Conservation (phyloP, 2,113 vertebrate genomes). For the Gambusia holbrooki region DNA sequence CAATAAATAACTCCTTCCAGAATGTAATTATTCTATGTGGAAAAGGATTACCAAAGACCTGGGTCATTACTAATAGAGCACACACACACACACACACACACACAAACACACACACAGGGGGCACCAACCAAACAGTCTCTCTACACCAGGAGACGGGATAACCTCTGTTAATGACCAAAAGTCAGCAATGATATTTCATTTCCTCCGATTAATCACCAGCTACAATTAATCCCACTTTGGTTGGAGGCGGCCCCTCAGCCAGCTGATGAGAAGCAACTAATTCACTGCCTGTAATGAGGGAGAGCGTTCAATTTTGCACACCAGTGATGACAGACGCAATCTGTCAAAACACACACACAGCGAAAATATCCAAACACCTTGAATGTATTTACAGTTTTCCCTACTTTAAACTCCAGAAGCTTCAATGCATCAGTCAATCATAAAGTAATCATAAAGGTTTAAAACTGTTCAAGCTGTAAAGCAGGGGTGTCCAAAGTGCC, state of each 20-base stretch:
- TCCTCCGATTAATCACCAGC: constrained; percentile 49
- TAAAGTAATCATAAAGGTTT: not conserved
- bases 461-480: not conserved
- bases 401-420: not conserved
- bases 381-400: not conserved
- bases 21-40: constrained; percentile 17
- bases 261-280: constrained; percentile 32
- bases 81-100: not conserved
- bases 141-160: constrained; percentile 10
- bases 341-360: not conserved
- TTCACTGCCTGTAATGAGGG: constrained; percentile 23
- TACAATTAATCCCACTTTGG: constrained; percentile 22
- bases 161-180: constrained; percentile 33
- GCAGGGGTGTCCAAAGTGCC: too few species aligned
- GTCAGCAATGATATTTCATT: constrained; percentile 39
- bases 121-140: constrained; percentile 1
- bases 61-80: not conserved
- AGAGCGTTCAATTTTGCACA: constrained; percentile 19
- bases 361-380: not conserved
- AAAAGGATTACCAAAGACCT: constrained; percentile 19
- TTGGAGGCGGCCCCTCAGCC: constrained; percentile 20
- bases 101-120: not conserved
- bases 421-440: not conserved
- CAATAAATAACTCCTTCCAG: constrained; percentile 17
- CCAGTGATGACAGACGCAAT: constrained; percentile 30